Percentiles rank a stretch among this genome's conserved stretches.
phyloP scores from a whole-genome alignment of 2,797 vertebrate genomes.

The Peromyscus aztecus region DNA sequence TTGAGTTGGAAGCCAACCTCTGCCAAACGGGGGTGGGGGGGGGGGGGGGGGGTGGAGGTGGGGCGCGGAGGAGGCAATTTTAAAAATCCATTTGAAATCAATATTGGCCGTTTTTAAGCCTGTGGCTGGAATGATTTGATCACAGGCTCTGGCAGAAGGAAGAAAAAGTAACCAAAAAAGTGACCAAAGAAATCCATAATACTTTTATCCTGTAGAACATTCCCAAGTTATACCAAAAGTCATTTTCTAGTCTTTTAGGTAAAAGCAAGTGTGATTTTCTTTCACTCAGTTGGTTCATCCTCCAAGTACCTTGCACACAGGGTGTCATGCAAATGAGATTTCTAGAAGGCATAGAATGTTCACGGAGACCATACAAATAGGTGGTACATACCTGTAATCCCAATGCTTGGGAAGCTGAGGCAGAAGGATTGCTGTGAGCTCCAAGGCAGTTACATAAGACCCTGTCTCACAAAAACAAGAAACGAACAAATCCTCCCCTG shows the following conservation, averaged over 20 bases:
- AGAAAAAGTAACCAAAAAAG: background rate
- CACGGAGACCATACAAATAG: background rate
- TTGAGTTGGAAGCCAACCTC: background rate
- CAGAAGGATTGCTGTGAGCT: slow-evolving; percentile 9
- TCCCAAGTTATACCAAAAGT: background rate
- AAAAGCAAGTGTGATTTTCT: background rate
- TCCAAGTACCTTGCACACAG: background rate
- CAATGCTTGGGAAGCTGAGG: background rate
- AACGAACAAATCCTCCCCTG: background rate
- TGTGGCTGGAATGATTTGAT: background rate
- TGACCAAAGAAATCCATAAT: background rate
- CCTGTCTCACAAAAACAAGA: background rate
- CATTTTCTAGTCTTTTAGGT: background rate
- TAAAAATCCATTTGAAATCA: background rate
- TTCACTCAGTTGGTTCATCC: background rate
- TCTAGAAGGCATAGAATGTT: background rate
- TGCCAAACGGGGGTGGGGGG: background rate
- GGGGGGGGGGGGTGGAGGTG: background rate
- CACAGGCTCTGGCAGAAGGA: background rate
- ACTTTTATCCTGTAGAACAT: background rate
- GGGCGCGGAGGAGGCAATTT: background rate
- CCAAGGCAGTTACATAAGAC: background rate
- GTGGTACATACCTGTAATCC: background rate
- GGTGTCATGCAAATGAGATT: background rate
- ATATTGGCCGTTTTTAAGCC: background rate